These are phyloP conservation scores for Anguilla megastoma DNA, from an alignment of 2,797 vertebrate genomes.

Conservation along the genomic window DNA sequence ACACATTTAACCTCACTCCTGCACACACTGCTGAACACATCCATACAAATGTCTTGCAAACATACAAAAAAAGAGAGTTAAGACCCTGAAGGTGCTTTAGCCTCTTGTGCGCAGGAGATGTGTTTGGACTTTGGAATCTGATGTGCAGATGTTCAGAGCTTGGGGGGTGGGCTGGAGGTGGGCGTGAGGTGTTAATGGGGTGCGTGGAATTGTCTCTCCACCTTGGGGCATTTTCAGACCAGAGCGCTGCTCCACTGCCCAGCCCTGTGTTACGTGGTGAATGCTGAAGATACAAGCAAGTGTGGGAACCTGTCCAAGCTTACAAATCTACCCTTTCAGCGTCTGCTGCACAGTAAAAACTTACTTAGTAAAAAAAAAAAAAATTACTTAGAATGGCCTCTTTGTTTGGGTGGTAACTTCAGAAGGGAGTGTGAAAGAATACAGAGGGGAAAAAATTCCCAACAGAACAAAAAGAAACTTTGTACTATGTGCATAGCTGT, in stretches of 20 bases:
- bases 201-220: not conserved
- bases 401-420: not conserved
- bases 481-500: not conserved
- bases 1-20: not conserved
- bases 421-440: not conserved
- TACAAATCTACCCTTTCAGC: not conserved
- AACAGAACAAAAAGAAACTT: not conserved
- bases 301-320: not conserved
- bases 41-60: not conserved
- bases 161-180: not conserved
- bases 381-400: not conserved
- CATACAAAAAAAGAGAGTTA: not conserved
- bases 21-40: not conserved
- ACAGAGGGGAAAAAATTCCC: not conserved
- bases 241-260: not conserved
- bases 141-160: not conserved
- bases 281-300: not conserved
- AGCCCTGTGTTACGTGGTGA: not conserved
- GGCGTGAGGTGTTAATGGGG: not conserved
- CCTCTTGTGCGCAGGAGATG: not conserved
- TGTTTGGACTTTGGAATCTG: not conserved
- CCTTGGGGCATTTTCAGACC: not conserved
- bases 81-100: not conserved
- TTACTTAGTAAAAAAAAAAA: not conserved
- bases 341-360: not conserved